Evolutionary conservation across 2,797 vertebrate species (phyloP), one percentile per base, ranked within the genome.

Genomic region (Falco peregrinus): DNA sequence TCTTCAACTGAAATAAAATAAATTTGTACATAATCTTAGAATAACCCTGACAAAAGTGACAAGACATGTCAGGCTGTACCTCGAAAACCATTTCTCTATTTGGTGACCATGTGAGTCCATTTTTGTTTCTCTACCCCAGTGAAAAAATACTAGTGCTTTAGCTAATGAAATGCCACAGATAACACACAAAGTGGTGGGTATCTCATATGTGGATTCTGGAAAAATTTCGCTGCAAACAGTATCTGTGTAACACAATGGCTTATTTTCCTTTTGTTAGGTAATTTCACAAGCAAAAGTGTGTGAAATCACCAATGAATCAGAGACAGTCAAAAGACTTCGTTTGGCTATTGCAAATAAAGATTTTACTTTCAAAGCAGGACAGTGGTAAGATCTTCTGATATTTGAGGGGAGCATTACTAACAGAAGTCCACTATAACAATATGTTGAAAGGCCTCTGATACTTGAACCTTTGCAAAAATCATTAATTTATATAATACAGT

Each of bases 341-440:
- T 91, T 99, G 96, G 97, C 98, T 5, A 92, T 99, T 3, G 56
- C 96, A 15, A 98, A 98, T 88, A 98, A 98, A 61, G 98, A 99
- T 54, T 99, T 99, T 95, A 98, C 96, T 83, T 99, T 99, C 97
- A 99, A 98, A 97, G 99, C 99, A 24, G 99, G 99, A 96, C 99
- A 99, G 89, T 99, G 99, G 99, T 99, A 97, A 99, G 99, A 97
- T 75, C 50, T 70, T 84, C 29, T 4, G 3, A 35, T 92, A 84
- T 65, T 70, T 54, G 20, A 48, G 33, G 43, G 14, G 35, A 25
- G 61, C 86, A 75, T 41, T 29, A 67, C 21, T n/a, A 13, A 6
- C 35, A 35, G 18, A 68, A 87, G n/a, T 33, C 19, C 48, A 41
- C 54, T 78, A 3, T 71, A 57, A 54, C 7, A 16, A 57, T 70